A percentile compares a stretch with the other conserved stretches of the same genome.
Evolutionary conservation across 1,140 invertebrate genomes (phyloP).

Genomic region (Drosophila pachea): DNA sequence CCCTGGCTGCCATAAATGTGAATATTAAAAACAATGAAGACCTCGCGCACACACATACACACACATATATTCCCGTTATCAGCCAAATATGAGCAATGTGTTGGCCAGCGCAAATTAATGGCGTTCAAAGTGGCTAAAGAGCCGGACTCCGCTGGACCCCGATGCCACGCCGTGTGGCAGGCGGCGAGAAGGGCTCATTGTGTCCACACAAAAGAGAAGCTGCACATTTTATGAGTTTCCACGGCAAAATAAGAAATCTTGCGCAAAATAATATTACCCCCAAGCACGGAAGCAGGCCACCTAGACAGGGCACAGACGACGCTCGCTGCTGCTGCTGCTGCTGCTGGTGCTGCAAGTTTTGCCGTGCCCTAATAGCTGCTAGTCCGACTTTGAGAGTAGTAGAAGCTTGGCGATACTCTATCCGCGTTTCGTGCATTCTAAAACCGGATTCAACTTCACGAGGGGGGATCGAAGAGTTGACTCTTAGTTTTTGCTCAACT

Average conservation of each 20-base stretch:
- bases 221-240: conserved; percentile 70
- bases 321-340: conserved; percentile 10
- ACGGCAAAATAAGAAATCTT: conserved; percentile 71
- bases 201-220: conserved; percentile 56
- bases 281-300: conserved; percentile 7
- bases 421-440: no score
- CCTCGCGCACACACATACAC: conserved; percentile 22
- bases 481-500: no score
- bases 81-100: conserved; percentile 12
- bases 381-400: not conserved
- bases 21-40: conserved; percentile 59
- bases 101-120: conserved; percentile 74
- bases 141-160: conserved; percentile 1
- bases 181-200: conserved; percentile 48
- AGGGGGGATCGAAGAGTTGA: no score
- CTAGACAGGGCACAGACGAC: not conserved
- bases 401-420: no score
- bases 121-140: conserved; percentile 68
- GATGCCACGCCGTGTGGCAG: conserved; percentile 34
- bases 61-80: conserved; percentile 46
- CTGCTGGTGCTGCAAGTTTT: not conserved
- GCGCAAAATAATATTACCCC: conserved; percentile 71
- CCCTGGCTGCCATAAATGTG: conserved; percentile 8
- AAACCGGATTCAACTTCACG: no score
- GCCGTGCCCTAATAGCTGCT: conserved; percentile 1